These are phyloP conservation scores for Pavo muticus DNA, from an alignment of 2,113 vertebrate genomes.

Conservation along the genomic window DNA sequence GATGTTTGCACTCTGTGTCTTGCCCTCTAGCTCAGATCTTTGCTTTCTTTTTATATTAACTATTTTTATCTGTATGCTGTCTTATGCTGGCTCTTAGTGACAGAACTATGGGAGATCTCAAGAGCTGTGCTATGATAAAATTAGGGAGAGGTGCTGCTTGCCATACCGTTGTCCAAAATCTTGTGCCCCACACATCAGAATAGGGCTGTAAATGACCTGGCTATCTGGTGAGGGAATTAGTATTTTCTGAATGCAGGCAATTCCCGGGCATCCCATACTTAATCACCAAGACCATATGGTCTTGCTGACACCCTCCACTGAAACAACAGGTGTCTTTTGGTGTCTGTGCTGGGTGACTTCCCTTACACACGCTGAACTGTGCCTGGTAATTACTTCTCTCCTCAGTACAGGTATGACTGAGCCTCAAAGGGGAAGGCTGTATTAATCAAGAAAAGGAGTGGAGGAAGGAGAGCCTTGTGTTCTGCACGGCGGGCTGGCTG, in stretches of 20 bases:
- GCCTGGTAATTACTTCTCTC: background rate
- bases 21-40: constrained; percentile 8
- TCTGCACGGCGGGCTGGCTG: background rate
- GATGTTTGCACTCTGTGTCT: constrained; percentile 16
- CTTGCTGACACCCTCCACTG: background rate
- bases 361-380: background rate
- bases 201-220: background rate
- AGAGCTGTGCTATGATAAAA: background rate
- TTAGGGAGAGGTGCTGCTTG: background rate
- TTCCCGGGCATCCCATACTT: background rate
- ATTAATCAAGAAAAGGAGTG: background rate
- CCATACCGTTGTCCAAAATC: background rate
- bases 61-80: background rate
- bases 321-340: background rate
- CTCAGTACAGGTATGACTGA: background rate
- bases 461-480: background rate
- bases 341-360: background rate
- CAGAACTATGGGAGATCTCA: background rate
- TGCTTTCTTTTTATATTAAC: constrained; percentile 28
- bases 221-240: background rate
- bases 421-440: background rate
- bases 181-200: background rate
- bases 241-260: background rate
- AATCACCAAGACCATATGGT: background rate
- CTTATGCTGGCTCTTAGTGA: background rate